These are phyloP conservation scores for Apamea epomidion DNA, from an alignment of 2,888 invertebrate species.

Conservation along the genomic window DNA sequence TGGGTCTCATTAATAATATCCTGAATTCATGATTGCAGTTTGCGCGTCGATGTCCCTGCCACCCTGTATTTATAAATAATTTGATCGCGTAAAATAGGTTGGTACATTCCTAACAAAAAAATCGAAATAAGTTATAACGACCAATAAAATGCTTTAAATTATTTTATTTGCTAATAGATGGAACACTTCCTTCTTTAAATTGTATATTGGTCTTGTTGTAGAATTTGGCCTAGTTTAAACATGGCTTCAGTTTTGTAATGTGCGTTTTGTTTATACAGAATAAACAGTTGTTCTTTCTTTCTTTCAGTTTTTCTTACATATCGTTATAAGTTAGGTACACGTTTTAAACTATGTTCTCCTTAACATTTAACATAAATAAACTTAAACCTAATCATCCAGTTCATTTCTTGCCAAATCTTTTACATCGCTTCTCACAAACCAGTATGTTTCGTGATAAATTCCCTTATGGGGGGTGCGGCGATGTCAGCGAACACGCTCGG, in stretches of 20 bases:
- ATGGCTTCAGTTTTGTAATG: too few species aligned
- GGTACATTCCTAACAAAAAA: too few species aligned
- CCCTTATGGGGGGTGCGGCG: conserved; percentile 76
- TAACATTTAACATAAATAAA: conserved; percentile 36
- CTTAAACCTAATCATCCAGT: conserved; percentile 5
- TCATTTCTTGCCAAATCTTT: background rate
- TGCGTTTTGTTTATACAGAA: too few species aligned
- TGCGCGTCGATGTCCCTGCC: too few species aligned
- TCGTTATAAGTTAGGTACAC: background rate
- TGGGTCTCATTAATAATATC: too few species aligned
- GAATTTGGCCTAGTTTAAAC: background rate
- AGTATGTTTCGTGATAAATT: conserved; percentile 79
- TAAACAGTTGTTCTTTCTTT: too few species aligned
- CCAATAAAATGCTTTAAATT: background rate
- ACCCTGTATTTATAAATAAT: too few species aligned
- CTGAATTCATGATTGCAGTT: too few species aligned
- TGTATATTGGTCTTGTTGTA: background rate
- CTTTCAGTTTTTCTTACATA: background rate
- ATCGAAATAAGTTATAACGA: too few species aligned
- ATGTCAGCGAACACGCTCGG: conserved; percentile 82
- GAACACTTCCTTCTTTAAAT: background rate
- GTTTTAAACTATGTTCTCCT: background rate
- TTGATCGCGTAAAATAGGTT: too few species aligned
- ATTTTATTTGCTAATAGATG: background rate
- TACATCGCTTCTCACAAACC: conserved; percentile 66